Evolutionary conservation across 2,797 vertebrate genomes (phyloP).

Genomic region (Ibycter americanus): DNA sequence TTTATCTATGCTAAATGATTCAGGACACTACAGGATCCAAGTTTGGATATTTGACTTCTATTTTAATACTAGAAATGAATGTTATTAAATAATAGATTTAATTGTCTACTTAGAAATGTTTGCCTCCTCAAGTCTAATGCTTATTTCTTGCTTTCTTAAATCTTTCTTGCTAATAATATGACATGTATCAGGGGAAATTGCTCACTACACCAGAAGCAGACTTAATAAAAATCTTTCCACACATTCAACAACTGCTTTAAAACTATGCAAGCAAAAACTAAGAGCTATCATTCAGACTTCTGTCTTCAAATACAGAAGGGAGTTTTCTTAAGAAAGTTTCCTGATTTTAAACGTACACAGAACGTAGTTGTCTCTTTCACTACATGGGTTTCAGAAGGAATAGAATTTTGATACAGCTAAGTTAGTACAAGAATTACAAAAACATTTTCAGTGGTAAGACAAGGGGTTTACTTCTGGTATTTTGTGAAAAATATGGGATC

Average conservation of each 20-base stretch:
- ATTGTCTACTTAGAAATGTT: not conserved
- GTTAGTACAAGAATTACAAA: constrained; percentile 30
- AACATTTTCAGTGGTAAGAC: constrained; percentile 50
- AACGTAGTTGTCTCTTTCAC: not conserved
- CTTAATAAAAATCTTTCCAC: constrained; percentile 9
- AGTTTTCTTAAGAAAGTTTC: not conserved
- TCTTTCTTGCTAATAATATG: not conserved
- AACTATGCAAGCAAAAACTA: constrained; percentile 4
- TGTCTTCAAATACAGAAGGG: not conserved
- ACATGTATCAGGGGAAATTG: not conserved
- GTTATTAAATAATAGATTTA: not conserved
- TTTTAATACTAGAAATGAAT: not conserved
- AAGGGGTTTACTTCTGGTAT: constrained; percentile 5
- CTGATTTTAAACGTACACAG: not conserved
- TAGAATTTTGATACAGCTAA: not conserved
- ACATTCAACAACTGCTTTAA: not conserved
- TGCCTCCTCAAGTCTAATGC: not conserved
- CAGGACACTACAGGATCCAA: not conserved
- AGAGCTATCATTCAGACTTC: not conserved
- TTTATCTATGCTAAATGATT: not conserved
- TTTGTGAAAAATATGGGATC: not conserved
- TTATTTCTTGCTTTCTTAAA: constrained; percentile 1
- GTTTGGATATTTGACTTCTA: not conserved
- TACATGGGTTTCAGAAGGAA: not conserved
- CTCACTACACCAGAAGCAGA: not conserved